Percentiles rank a stretch among this genome's conserved stretches.
These are phyloP conservation scores for Dioctria rufipes DNA, from an alignment of 2,888 invertebrate species.

Conservation along the genomic window DNA sequence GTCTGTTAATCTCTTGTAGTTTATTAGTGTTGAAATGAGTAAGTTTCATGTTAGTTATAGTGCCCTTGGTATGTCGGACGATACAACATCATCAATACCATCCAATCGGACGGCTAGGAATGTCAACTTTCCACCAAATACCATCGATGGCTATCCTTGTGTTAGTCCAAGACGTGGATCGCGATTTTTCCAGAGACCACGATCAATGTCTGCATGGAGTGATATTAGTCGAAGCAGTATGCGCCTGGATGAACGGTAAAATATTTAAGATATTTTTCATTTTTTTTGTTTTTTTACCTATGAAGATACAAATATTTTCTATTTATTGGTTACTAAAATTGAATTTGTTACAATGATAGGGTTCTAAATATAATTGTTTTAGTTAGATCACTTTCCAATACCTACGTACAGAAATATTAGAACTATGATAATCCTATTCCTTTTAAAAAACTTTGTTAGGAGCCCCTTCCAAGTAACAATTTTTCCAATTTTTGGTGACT, in stretches of 20 bases:
- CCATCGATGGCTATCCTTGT: conserved; percentile 64
- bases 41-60: conserved; percentile 71
- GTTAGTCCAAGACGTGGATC: conserved; percentile 68
- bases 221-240: conserved; percentile 88
- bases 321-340: too few relatives aligned
- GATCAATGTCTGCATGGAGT: conserved; percentile 91
- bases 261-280: neutral
- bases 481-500: too few relatives aligned
- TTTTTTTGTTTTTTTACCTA: conserved; percentile 9
- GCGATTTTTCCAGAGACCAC: conserved; percentile 73
- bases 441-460: too few relatives aligned
- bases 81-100: conserved; percentile 69
- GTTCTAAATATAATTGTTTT: too few relatives aligned
- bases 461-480: too few relatives aligned
- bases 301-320: neutral
- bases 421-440: too few relatives aligned
- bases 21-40: conserved; percentile 66
- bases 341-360: too few relatives aligned
- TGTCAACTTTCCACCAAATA: conserved; percentile 69
- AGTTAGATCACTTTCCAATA: too few relatives aligned
- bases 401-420: too few relatives aligned
- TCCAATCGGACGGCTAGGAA: conserved; percentile 68
- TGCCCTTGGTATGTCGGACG: conserved; percentile 72
- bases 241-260: conserved; percentile 75
- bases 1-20: conserved; percentile 19